Base-by-base conservation (phyloP, 2,888 invertebrate genomes). In the Drepana falcataria region DNA sequence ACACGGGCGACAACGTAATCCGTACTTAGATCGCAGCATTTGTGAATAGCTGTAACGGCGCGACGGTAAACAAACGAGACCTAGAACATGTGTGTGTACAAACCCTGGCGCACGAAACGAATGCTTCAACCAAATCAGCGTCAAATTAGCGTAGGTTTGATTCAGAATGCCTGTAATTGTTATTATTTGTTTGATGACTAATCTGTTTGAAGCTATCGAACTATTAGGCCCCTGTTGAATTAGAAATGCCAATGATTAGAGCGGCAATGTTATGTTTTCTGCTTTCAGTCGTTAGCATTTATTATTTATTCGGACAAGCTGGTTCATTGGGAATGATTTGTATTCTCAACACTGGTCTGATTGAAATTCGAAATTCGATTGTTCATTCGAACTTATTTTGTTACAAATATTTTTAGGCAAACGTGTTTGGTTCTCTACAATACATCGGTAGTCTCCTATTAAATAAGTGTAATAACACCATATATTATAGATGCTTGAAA, bases 111-210 rank as follows among this genome's bases (percentile, higher is more conserved):
- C 44, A 48, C 21, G 21, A 21, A 21, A 33, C 49, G 54, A 44
- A 44, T 9, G 44, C 57, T 55, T 48, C 55, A 40, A 44, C 55
- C 59, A 63, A 68, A 69, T 64, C 64, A 64, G 68, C 60, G 59
- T 54, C 59, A 57, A 63, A 53, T 61, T 53, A 53, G 35, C 48
- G 35, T 47, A 52, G 44, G 60, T 65, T 56, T 57, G 52, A 55
- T 65, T 68, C 21, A 68, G 68, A 66, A 63, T 21, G 21, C 66
- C 68, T 68, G 65, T 58, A 61, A 65, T 65, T 68, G 58, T 61
- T 64, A 56, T 63, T 53, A 51, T 35, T 55, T 5, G 4, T 37
- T 37, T 37, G 5, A 5, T 5, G 5, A 49, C 53, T 55, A 49
- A 53, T 54, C 48, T 54, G 35, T 35, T 49, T 37, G 49, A 40